phyloP scores from a whole-genome alignment of 2,888 invertebrate species.

The Macropis europaea region DNA sequence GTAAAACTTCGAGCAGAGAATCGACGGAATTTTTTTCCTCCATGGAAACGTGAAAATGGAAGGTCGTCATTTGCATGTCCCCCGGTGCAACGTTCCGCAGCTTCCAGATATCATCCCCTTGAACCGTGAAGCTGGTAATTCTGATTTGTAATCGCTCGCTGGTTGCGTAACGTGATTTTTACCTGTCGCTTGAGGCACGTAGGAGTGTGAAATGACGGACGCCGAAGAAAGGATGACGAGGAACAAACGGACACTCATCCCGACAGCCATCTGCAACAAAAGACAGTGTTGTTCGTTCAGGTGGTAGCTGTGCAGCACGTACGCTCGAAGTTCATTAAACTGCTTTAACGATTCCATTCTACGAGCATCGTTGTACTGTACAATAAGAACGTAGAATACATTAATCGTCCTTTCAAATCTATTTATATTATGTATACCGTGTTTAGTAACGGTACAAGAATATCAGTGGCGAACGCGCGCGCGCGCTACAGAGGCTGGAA shows the following conservation, averaged over 20 bases:
- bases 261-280: conserved; percentile 75
- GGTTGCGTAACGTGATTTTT: conserved; percentile 25
- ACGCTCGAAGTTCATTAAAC: not conserved
- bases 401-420: conserved; percentile 33
- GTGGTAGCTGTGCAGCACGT: not conserved
- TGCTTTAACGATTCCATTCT: not conserved
- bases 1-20: not conserved
- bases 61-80: not conserved
- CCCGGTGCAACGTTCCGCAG: not conserved
- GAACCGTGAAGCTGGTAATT: not conserved
- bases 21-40: not conserved
- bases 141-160: not conserved
- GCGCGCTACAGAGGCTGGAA: conserved; percentile 31
- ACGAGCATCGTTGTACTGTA: not conserved
- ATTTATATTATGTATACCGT: conserved; percentile 22
- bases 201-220: conserved; percentile 70
- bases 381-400: not conserved
- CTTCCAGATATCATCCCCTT: not conserved
- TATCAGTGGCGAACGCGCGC: conserved; percentile 22
- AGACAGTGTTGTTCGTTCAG: conserved; percentile 13
- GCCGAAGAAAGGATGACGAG: conserved; percentile 69
- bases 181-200: conserved; percentile 58
- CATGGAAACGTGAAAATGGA: not conserved
- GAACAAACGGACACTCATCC: conserved; percentile 68
- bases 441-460: conserved; percentile 51